Base-by-base conservation (phyloP, 1,140 invertebrate genomes). In the Drosophila nannoptera region DNA sequence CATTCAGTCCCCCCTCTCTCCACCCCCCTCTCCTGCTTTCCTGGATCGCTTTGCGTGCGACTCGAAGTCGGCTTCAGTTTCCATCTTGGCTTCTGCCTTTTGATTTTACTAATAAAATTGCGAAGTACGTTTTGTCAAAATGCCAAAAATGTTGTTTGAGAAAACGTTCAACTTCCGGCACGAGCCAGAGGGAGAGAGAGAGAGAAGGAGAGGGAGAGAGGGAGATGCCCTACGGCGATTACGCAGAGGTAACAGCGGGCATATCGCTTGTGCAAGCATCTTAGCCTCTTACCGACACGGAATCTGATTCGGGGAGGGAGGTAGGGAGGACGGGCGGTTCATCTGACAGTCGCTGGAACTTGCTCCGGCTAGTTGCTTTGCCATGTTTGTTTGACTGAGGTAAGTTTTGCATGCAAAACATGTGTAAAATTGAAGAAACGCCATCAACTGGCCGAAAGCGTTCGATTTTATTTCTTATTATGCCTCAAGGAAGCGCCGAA, bases 121-220 rank as follows among this genome's bases (percentile, higher is more conserved):
- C 45, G 69, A 81, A 81, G 78, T 81, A 81, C 77, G 77, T 77
- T 81, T 81, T 81, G 78, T 82, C 81, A 71, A 81, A 81, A 82
- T 81, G 73, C 78, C 69, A 81, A 81, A 81, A 82, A 82, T 82
- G 40, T 77, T 77, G 78, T 67, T 82, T 77, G 63, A 72, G 71
- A 81, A 81, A 74, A 70, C 76, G 69, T 77, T 29, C 50, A 81
- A 77, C 78, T 77, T 82, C 74, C 70, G 78, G 78, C 74, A 74
- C 69, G 73, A 77, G 73, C 66, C 45, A n/a, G n/a, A n/a, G n/a
- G n/a, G n/a, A n/a, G n/a, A n/a, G n/a, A n/a, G n/a, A n/a, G n/a
- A n/a, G n/a, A n/a, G n/a, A n/a, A n/a, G n/a, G n/a, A n/a, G n/a
- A n/a, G n/a, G n/a, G n/a, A n/a, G n/a, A n/a, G n/a, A n/a, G n/a